Evolutionary conservation across 2,113 vertebrate genomes (phyloP).

Genomic region (Melanotaenia duboulayi): DNA sequence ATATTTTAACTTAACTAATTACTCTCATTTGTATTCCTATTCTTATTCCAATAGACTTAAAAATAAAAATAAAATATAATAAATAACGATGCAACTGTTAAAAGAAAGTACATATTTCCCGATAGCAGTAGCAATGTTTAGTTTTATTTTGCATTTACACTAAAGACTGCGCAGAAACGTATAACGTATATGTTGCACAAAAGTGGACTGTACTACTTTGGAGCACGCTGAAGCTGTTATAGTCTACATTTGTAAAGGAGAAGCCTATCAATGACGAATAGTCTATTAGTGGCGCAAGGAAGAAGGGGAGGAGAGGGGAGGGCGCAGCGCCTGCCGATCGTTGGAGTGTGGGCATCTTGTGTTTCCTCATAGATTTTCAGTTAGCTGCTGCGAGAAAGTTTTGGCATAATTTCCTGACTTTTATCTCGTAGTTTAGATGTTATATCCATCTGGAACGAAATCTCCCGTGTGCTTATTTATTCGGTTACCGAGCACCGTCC

Average conservation of each 20-base stretch:
- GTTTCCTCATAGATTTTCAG: slow-evolving; percentile 66
- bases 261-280: background rate
- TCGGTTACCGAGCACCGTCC: background rate
- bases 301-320: slow-evolving; percentile 2
- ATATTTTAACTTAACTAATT: no score
- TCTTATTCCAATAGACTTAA: no score
- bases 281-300: background rate
- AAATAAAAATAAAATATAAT: no score
- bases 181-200: no score
- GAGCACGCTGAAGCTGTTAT: background rate
- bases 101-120: background rate
- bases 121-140: background rate
- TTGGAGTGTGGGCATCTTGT: slow-evolving; percentile 75
- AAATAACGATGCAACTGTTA: no score
- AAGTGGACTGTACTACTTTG: background rate
- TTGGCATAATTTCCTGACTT: slow-evolving; percentile 16
- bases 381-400: slow-evolving; percentile 69
- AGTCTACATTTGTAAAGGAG: background rate
- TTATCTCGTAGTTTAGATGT: background rate
- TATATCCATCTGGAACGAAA: background rate
- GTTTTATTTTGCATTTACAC: no score
- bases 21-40: no score
- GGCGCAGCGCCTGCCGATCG: slow-evolving; percentile 3
- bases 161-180: no score
- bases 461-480: background rate